Percentiles rank a stretch among this genome's conserved stretches.
Conservation (phyloP, 2,888 invertebrate species). For the Deroplatys truncata region DNA sequence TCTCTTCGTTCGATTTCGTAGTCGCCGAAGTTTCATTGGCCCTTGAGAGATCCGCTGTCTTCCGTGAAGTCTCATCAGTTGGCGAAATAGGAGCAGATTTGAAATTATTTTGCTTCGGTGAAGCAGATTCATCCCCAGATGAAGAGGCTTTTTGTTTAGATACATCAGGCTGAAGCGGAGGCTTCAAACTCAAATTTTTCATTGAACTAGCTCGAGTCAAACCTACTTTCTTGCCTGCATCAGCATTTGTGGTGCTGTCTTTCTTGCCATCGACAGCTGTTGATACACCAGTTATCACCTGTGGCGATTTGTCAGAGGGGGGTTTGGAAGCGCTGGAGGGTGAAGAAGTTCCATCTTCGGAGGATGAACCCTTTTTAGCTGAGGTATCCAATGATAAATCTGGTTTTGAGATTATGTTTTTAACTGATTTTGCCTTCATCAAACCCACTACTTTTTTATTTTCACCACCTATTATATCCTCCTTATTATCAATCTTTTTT, state of each 20-base stretch:
- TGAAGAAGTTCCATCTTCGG: background rate
- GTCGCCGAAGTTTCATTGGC: slow-evolving; percentile 8
- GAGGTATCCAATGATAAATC: background rate
- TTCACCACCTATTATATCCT: background rate
- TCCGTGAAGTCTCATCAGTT: slow-evolving; percentile 13
- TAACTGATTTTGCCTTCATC: background rate
- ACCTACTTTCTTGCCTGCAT: background rate
- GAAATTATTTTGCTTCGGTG: background rate
- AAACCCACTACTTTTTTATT: background rate
- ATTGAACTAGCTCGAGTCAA: slow-evolving; percentile 34
- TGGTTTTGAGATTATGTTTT: background rate
- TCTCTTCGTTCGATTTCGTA: slow-evolving; percentile 24
- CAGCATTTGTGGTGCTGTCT: background rate
- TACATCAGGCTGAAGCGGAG: background rate
- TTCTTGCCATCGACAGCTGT: background rate
- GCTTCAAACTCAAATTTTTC: slow-evolving; percentile 39
- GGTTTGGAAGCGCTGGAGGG: background rate
- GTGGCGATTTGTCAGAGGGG: background rate
- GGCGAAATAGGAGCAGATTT: slow-evolving; percentile 5
- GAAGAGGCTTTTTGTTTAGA: background rate
- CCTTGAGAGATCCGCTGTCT: slow-evolving; percentile 14
- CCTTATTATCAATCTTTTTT: background rate
- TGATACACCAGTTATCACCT: background rate
- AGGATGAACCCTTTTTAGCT: background rate
- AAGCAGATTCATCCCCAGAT: background rate